Evolutionary conservation across 1,140 invertebrate genomes (phyloP).

Genomic region (Bombus confusus): DNA sequence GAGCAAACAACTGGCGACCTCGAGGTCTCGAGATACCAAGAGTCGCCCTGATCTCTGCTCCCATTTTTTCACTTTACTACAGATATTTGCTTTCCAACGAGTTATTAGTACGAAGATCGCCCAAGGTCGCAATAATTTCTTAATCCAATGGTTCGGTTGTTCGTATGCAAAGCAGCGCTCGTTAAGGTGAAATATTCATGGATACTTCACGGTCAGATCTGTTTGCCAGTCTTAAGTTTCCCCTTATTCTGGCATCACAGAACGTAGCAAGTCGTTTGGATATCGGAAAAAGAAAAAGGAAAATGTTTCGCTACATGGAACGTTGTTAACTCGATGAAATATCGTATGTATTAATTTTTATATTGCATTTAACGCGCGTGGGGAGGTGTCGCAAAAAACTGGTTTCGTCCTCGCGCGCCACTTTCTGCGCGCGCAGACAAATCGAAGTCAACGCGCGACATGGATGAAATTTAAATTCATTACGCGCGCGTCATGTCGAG

Average conservation of each 20-base stretch:
- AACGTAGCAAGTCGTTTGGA: not conserved
- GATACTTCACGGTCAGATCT: not conserved
- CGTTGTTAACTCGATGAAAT: slow-evolving; percentile 40
- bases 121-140: slow-evolving; percentile 8
- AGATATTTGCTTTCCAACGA: not conserved
- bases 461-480: slow-evolving; percentile 15
- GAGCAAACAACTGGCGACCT: not conserved
- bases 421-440: slow-evolving; percentile 2
- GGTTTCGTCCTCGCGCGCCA: not conserved
- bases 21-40: not conserved
- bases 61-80: not conserved
- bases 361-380: not conserved
- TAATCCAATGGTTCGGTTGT: not conserved
- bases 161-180: not conserved
- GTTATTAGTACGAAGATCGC: not conserved
- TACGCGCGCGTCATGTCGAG: not conserved
- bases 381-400: not conserved
- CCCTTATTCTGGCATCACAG: not conserved
- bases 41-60: not conserved
- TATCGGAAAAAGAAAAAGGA: not conserved
- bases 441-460: not conserved
- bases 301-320: slow-evolving; percentile 17
- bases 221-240: not conserved
- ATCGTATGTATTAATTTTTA: slow-evolving; percentile 47
- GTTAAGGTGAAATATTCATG: not conserved